Evolutionary conservation across 1,140 invertebrate species (phyloP), one percentile per base, ranked within the genome.

Genomic region (Epicauta chinensis): DNA sequence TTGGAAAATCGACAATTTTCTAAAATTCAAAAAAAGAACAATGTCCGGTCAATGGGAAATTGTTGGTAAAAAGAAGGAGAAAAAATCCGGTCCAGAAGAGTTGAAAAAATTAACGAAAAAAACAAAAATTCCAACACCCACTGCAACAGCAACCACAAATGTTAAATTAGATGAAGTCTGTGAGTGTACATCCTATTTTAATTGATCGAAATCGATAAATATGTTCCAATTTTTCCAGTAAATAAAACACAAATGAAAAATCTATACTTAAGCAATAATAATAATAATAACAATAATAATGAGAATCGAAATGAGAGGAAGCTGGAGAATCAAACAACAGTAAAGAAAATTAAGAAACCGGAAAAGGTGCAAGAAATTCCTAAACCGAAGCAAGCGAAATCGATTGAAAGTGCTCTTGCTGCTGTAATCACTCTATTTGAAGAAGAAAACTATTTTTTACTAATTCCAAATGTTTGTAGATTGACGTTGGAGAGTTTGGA

Each of bases 41-140:
- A 86, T 85, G 82, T 81, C 73, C 9, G 80, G 80, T 53, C 81
- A 84, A 65, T 89, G 86, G 86, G 85, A 87, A 83, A 77, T 86
- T 60, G 86, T 89, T 51, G 78, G 79, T 34, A 86, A 83, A 64
- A 83, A 84, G 57, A 86, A 85, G 56, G 79, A 82, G 36, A 81
- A 81, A 73, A 64, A 73, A 38, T 55, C 56, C n/a, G 32, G 51
- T 9, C 41, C 44, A 7, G 62, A 61, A 49, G 46, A 56, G 13
- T 35, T 73, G 73, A 66, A 41, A 70, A 75, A 60, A 77, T 73
- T 81, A 49, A 73, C 73, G 45, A 75, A 75, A 59, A 75, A 75
- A 41, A 79, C 4, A 7, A 81, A 40, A 77, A 34, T 10, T 34
- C 3, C 10, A 0, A 0, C 3, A 2, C 12, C 10, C 0, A 34